Conservation (phyloP, 2,113 vertebrate species). For the Cavia porcellus region DNA sequence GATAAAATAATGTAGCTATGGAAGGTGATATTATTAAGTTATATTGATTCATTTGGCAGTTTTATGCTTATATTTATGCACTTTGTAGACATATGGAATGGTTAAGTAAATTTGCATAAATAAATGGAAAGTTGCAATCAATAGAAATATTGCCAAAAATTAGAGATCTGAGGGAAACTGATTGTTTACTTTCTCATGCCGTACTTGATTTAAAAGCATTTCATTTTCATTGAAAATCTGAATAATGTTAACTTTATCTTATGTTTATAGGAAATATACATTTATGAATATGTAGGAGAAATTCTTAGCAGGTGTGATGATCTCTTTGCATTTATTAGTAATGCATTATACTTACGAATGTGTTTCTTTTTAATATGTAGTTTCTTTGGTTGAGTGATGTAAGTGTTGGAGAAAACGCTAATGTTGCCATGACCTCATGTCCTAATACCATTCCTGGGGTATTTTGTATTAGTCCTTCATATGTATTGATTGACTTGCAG, state of each 20-base stretch:
- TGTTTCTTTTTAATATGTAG: background rate
- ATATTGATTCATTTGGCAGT: conserved; percentile 41
- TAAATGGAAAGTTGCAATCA: conserved; percentile 2
- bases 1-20: background rate
- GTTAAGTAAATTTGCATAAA: conserved; percentile 45
- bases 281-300: background rate
- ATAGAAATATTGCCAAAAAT: conserved; percentile 32
- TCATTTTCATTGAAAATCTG: conserved; percentile 8
- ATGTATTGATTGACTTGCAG: conserved; percentile 59
- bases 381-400: background rate
- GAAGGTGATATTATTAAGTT: conserved; percentile 21
- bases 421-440: background rate
- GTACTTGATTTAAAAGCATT: conserved; percentile 11
- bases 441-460: background rate
- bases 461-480: conserved; percentile 24
- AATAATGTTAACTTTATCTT: background rate
- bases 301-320: background rate
- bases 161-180: conserved; percentile 21
- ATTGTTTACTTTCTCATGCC: conserved; percentile 39
- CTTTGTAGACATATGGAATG: background rate
- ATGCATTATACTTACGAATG: background rate
- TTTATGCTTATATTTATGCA: conserved; percentile 11
- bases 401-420: background rate
- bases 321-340: background rate
- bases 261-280: background rate